These are phyloP conservation scores for Thermophis baileyi DNA, from an alignment of 2,113 vertebrate species.

Conservation along the genomic window DNA sequence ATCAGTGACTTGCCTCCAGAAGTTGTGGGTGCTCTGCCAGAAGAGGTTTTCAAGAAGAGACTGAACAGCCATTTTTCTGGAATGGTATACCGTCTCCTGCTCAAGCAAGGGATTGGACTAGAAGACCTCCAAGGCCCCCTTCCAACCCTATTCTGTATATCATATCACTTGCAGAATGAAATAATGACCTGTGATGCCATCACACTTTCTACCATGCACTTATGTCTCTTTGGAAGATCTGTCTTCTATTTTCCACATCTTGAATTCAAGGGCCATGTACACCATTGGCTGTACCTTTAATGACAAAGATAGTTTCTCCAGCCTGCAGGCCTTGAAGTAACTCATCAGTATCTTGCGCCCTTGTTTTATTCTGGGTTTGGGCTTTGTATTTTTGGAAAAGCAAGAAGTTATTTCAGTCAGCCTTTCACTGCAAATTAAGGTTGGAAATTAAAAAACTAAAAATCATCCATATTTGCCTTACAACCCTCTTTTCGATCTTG, in stretches of 20 bases:
- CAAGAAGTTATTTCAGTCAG: constrained; percentile 53
- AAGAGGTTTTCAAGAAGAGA: no score
- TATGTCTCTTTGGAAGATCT: not conserved
- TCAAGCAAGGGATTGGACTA: no score
- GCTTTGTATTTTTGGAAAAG: constrained; percentile 30
- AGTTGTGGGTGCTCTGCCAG: no score
- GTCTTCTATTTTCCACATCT: not conserved
- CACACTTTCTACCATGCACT: not conserved
- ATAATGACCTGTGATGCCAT: not conserved
- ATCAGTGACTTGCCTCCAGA: no score
- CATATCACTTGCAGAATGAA: not conserved
- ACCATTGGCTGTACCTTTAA: not conserved
- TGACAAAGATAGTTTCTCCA: not conserved
- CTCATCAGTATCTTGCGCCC: not conserved
- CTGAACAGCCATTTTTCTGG: no score
- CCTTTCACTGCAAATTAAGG: constrained; percentile 26
- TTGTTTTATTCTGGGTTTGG: constrained; percentile 43
- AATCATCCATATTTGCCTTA: constrained; percentile 11
- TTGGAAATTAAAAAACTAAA: constrained; percentile 52
- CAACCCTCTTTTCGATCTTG: constrained; percentile 11
- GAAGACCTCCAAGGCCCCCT: no score
- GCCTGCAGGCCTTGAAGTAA: not conserved
- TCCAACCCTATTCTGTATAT: no score
- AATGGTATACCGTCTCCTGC: no score
- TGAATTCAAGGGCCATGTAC: accelerated